Percentiles rank a stretch among this genome's conserved stretches.
These are phyloP conservation scores for Dasypolia templi DNA, from an alignment of 2,888 invertebrate genomes.

Conservation along the genomic window DNA sequence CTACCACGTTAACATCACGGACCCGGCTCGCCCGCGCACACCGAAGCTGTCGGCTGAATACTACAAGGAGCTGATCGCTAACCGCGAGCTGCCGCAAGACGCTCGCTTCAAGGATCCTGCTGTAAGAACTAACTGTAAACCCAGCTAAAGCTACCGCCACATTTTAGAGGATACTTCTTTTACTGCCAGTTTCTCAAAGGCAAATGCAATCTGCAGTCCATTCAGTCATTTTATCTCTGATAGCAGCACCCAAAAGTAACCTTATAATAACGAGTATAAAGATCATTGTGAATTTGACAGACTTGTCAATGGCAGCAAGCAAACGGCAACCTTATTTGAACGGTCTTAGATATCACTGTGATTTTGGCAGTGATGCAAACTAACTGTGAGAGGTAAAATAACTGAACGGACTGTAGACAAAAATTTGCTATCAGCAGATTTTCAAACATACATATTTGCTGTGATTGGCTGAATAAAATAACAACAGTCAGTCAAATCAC, in stretches of 20 bases:
- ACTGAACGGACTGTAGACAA: background rate
- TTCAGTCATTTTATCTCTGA: too few relatives aligned
- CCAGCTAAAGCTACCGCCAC: background rate
- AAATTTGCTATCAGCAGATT: background rate
- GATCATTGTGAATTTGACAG: too few relatives aligned
- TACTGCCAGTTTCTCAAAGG: background rate
- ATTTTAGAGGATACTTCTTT: background rate
- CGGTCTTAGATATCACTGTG: too few relatives aligned
- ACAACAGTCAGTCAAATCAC: conserved; percentile 1
- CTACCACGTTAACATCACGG: conserved; percentile 92
- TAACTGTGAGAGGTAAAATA: background rate
- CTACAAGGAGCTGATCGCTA: conserved; percentile 89
- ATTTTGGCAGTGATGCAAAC: too few relatives aligned
- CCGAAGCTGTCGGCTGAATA: conserved; percentile 92
- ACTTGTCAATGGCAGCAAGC: too few relatives aligned
- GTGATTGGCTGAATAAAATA: background rate
- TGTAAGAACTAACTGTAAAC: conserved; percentile 70
- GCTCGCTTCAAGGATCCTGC: conserved; percentile 82
- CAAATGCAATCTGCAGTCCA: too few relatives aligned
- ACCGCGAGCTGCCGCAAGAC: conserved; percentile 84
- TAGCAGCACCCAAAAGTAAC: too few relatives aligned
- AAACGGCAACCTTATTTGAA: too few relatives aligned
- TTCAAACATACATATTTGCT: background rate
- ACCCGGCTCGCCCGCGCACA: conserved; percentile 91
- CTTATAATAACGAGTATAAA: too few relatives aligned